Evolutionary conservation across 1,140 invertebrate genomes (phyloP).

Genomic region (Penaeus chinensis): DNA sequence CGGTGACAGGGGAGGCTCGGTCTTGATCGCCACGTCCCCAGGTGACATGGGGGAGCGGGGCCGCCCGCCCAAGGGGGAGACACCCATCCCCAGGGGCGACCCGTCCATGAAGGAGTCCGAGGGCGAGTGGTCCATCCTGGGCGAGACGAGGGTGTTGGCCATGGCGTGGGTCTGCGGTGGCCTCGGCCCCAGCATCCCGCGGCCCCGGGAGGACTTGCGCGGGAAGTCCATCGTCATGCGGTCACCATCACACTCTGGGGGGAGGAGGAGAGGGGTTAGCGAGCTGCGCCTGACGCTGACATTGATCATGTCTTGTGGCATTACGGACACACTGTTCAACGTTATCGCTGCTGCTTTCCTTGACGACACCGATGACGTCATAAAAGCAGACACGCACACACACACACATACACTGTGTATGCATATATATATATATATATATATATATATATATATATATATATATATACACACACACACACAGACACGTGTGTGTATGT

Average conservation of each 20-base stretch:
- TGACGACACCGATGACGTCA: not conserved
- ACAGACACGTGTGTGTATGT: not conserved
- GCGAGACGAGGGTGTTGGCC: slow-evolving; percentile 50
- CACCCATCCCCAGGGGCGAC: slow-evolving; percentile 40
- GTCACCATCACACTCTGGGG: slow-evolving; percentile 51
- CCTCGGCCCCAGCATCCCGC: slow-evolving; percentile 49
- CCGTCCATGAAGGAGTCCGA: slow-evolving; percentile 35
- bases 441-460: not conserved
- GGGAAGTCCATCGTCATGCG: slow-evolving; percentile 53
- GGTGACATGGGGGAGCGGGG: slow-evolving; percentile 48
- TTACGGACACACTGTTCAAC: not conserved
- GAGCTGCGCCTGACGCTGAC: no score
- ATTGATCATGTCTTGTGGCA: no score
- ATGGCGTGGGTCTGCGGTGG: slow-evolving; percentile 33
- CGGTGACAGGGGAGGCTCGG: slow-evolving; percentile 48
- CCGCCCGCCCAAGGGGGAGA: slow-evolving; percentile 35
- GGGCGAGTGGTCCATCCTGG: slow-evolving; percentile 45
- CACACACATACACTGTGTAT: not conserved
- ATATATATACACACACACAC: not conserved
- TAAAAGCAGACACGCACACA: not conserved
- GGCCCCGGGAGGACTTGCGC: slow-evolving; percentile 54
- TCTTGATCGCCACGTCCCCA: slow-evolving; percentile 40
- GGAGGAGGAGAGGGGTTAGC: no score
- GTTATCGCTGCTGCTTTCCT: not conserved
- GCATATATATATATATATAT: not conserved